Evolutionary conservation across 2,113 vertebrate species (phyloP), one percentile per base, ranked within the genome.

Genomic region (Cochlearius cochlearius): DNA sequence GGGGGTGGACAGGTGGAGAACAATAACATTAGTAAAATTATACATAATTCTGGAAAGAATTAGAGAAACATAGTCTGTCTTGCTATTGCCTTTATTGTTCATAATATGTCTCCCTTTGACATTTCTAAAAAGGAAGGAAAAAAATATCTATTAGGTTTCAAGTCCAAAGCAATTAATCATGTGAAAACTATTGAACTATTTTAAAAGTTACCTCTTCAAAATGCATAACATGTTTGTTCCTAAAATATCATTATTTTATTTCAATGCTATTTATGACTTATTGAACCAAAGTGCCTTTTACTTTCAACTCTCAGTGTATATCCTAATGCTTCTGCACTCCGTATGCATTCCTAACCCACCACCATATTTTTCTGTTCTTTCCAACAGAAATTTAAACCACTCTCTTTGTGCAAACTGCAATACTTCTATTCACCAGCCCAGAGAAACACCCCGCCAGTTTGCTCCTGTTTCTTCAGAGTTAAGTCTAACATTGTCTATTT

Each of bases 1-100:
- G 74, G 53, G 38, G 56, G 81, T 43, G 86, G 81, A 77, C n/a
- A 7, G 62, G 66, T 59, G 14, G 11, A 88, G 62, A 92, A 95
- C 73, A 94, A 90, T 91, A 95, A 88, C 60, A 71, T 90, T 96
- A 96, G 95, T 96, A 96, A 97, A 95, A 96, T 96, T 97, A 96
- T 93, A 95, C 83, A 90, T 95, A 95, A 74, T 82, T 86, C 96
- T 97, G 80, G 76, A 96, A 96, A 97, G 72, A 87, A 96, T 76
- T 94, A 92, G 53, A 87, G 90, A 76, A 95, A 92, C 22, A 90
- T 8, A 67, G 43, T 79, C 88, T 88, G 75, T 88, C 80, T 95
- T 95, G 45, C 45, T 77, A 47, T 89, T 97, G 94, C 80, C 41
- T 95, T 93, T 90, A 93, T 92, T 97, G 85, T 92, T 97, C 96